Percentiles rank a stretch among this genome's conserved stretches.
phyloP scores from a whole-genome alignment of 2,113 vertebrate species.

The Abramis brama region DNA sequence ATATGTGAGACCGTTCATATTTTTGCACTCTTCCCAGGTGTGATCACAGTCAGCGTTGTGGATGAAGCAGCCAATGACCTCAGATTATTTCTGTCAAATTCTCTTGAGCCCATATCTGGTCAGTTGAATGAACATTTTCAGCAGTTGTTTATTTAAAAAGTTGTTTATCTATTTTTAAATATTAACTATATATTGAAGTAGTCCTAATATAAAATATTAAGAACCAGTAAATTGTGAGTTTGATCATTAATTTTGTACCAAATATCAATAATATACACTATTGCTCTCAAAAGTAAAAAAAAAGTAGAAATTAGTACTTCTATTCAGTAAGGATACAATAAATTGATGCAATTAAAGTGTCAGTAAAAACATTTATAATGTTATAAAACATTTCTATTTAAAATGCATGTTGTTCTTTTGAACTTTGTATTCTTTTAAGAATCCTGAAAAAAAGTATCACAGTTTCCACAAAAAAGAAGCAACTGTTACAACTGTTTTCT shows the following conservation, averaged over 20 bases:
- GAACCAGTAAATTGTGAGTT: background rate
- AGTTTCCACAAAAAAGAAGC: background rate
- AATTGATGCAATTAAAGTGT: too few relatives aligned
- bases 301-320: background rate
- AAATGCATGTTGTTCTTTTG: too few relatives aligned
- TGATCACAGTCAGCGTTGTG: slow-evolving; percentile 64
- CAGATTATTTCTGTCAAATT: slow-evolving; percentile 61
- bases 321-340: background rate
- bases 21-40: slow-evolving; percentile 60
- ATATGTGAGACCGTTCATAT: background rate
- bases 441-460: too few relatives aligned
- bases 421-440: too few relatives aligned
- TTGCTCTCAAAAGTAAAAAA: too few relatives aligned
- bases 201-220: background rate
- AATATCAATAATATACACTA: background rate
- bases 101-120: slow-evolving; percentile 41
- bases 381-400: too few relatives aligned
- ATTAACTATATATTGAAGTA: background rate
- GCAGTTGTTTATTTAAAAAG: background rate
- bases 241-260: background rate
- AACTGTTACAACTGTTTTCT: background rate
- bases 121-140: slow-evolving; percentile 5
- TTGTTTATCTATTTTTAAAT: background rate
- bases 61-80: slow-evolving; percentile 63
- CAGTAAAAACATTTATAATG: too few relatives aligned